Conservation (phyloP, 2,113 vertebrate genomes). For the Pleuronectes platessa region DNA sequence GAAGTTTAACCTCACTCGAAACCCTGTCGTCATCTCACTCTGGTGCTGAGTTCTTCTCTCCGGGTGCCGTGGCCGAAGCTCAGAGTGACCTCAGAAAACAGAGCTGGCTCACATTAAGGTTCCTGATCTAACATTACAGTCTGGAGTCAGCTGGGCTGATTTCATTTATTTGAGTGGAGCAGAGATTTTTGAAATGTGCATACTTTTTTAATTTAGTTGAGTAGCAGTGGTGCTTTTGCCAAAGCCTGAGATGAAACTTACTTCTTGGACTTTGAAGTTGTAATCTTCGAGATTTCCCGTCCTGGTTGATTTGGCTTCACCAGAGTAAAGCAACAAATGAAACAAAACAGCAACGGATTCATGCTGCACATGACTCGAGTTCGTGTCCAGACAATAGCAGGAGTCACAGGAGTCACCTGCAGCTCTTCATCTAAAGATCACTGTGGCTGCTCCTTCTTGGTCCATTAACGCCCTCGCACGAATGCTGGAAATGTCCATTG, state of each 20-base stretch:
- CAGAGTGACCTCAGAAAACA: constrained; percentile 59
- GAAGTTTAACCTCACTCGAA: constrained; percentile 34
- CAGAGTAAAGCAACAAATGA: neutral
- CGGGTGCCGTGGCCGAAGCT: constrained; percentile 60
- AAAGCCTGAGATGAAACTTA: constrained; percentile 25
- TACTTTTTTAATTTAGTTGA: constrained; percentile 60
- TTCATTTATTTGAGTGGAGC: constrained; percentile 60
- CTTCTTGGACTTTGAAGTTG: constrained; percentile 23
- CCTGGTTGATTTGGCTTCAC: neutral
- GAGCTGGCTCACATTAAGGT: constrained; percentile 50
- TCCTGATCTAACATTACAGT: constrained; percentile 46
- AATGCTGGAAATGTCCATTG: too few relatives aligned
- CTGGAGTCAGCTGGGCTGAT: constrained; percentile 84
- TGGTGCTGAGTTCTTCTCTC: constrained; percentile 64
- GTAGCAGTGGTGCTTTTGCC: constrained; percentile 47
- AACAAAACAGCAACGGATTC: neutral
- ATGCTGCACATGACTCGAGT: too few relatives aligned
- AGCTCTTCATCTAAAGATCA: too few relatives aligned
- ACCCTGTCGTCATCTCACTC: constrained; percentile 51
- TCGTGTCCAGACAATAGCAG: too few relatives aligned
- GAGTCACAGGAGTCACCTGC: too few relatives aligned
- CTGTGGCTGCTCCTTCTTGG: too few relatives aligned
- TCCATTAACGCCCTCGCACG: too few relatives aligned
- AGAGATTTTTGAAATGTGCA: constrained; percentile 65
- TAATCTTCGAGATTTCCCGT: constrained; percentile 34